These are phyloP conservation scores for Gopherus evgoodei DNA, from an alignment of 2,113 vertebrate genomes.

Conservation along the genomic window DNA sequence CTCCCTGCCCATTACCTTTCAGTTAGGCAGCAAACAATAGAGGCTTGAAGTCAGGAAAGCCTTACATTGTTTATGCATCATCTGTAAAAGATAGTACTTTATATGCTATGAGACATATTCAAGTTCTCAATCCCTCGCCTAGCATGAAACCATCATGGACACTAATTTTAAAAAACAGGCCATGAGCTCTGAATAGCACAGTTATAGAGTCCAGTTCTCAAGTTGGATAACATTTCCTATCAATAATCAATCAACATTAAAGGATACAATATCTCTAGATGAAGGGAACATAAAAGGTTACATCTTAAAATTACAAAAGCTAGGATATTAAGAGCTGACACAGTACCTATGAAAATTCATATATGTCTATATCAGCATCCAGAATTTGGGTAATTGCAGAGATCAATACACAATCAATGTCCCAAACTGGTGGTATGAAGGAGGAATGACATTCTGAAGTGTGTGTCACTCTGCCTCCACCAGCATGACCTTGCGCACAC, in stretches of 20 bases:
- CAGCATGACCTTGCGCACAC: neutral
- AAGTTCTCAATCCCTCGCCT: neutral
- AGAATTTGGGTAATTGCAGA: neutral
- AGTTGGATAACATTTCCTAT: neutral
- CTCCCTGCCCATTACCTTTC: neutral
- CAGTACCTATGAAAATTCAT: neutral
- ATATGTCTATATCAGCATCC: neutral
- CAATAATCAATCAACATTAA: neutral
- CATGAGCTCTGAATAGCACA: neutral
- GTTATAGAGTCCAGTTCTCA: neutral
- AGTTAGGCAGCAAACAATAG: slow-evolving; percentile 49
- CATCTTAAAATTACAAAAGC: neutral
- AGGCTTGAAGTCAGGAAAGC: slow-evolving; percentile 28
- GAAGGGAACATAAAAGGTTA: neutral
- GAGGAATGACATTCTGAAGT: neutral
- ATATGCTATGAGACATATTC: neutral
- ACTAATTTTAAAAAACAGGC: neutral
- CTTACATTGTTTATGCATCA: slow-evolving; percentile 39
- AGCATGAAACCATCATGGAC: neutral
- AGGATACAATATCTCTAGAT: neutral
- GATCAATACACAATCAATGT: neutral
- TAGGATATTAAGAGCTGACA: neutral
- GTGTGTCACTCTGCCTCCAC: neutral
- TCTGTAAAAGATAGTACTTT: neutral
- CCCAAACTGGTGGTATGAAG: neutral